Conservation (phyloP, 2,888 invertebrate genomes). For the Xestia xanthographa region DNA sequence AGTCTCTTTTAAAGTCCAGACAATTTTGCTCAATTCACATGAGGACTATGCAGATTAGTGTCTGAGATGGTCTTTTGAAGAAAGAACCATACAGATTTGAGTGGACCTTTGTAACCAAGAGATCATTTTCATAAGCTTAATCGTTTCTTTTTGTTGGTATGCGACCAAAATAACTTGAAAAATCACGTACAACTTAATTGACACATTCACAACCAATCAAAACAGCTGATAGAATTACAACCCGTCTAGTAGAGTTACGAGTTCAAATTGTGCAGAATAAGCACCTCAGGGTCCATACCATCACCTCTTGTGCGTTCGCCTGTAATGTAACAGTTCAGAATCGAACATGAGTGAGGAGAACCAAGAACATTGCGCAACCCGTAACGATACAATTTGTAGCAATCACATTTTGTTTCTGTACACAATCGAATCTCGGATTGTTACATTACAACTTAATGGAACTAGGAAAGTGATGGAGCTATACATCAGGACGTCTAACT, state of each 20-base stretch:
- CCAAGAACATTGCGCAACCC: background rate
- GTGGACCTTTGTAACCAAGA: too few relatives aligned
- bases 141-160: background rate
- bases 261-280: slow-evolving; percentile 13
- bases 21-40: too few relatives aligned
- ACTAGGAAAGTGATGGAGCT: too few relatives aligned
- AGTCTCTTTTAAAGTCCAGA: too few relatives aligned
- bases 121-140: background rate
- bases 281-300: background rate
- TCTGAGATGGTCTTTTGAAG: too few relatives aligned
- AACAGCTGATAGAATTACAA: slow-evolving; percentile 1
- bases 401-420: background rate
- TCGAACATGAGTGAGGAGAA: background rate
- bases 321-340: background rate
- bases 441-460: background rate
- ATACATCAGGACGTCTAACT: background rate
- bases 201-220: slow-evolving; percentile 3
- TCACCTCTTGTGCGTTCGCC: background rate
- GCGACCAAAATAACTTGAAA: background rate
- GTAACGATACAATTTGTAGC: background rate
- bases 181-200: background rate
- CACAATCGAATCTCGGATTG: background rate
- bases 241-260: slow-evolving; percentile 16
- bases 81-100: too few relatives aligned
- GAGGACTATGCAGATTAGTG: too few relatives aligned